Evolutionary conservation across 2,113 vertebrate genomes (phyloP).

Genomic region (Anhinga rufa): DNA sequence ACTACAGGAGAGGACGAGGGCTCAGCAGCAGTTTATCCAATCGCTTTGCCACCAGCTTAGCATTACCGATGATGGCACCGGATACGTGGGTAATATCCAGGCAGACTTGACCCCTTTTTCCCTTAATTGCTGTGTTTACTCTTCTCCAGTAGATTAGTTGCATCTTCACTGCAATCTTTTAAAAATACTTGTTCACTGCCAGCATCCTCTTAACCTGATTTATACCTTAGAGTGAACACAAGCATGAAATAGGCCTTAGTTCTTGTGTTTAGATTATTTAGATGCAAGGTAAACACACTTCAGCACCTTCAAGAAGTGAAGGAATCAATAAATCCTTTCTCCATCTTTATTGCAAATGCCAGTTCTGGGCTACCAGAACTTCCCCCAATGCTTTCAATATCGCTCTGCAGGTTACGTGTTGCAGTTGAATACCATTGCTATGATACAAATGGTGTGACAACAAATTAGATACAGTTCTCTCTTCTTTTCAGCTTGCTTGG

Average conservation of each 20-base stretch:
- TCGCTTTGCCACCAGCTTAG: neutral
- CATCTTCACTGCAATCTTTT: neutral
- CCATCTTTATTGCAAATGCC: neutral
- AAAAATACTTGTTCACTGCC: neutral
- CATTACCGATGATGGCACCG: neutral
- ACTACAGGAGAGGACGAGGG: accelerated
- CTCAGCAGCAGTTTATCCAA: neutral
- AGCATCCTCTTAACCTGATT: neutral
- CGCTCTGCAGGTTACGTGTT: neutral
- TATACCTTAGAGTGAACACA: accelerated
- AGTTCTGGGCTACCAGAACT: neutral
- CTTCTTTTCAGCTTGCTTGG: neutral
- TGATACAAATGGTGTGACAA: neutral
- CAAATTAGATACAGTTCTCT: neutral
- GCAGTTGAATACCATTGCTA: neutral
- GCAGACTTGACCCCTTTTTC: slow-evolving; percentile 15
- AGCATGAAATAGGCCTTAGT: neutral
- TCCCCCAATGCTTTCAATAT: neutral
- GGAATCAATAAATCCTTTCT: neutral
- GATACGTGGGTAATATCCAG: neutral
- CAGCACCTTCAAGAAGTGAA: neutral
- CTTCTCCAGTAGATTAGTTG: neutral
- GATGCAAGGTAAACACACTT: neutral
- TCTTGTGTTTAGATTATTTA: neutral
- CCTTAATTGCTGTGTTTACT: neutral